phyloP scores from a whole-genome alignment of 2,888 invertebrate species.

The Hermaeophaga mercurialis region DNA sequence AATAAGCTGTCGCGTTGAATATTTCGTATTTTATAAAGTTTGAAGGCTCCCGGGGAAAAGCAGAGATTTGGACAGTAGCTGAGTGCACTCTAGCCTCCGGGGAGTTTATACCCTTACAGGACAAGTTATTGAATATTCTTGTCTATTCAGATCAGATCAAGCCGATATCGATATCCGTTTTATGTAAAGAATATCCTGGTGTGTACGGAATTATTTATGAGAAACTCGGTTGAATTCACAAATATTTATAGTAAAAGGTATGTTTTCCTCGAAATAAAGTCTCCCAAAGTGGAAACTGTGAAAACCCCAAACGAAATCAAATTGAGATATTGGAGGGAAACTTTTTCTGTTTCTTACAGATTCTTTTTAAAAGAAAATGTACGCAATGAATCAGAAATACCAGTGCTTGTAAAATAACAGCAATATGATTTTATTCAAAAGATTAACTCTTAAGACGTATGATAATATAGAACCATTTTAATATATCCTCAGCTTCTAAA shows the following conservation, averaged over 20 bases:
- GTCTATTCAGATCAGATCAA: constrained; percentile 50
- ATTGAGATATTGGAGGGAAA: constrained; percentile 18
- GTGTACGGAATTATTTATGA: constrained; percentile 48
- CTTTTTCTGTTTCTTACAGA: constrained; percentile 2
- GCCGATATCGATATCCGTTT: constrained; percentile 46
- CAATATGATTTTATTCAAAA: too few relatives aligned
- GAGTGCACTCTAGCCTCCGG: constrained; percentile 50
- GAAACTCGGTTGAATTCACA: constrained; percentile 34
- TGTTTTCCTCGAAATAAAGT: constrained; percentile 24
- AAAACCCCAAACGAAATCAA: constrained; percentile 24
- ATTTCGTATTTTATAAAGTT: constrained; percentile 52
- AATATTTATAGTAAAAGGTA: constrained; percentile 35
- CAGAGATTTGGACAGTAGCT: constrained; percentile 56
- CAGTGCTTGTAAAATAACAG: too few relatives aligned
- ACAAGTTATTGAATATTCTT: constrained; percentile 52
- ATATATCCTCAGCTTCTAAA: too few relatives aligned
- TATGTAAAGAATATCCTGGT: constrained; percentile 46
- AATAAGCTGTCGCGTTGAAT: constrained; percentile 50
- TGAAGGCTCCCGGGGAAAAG: constrained; percentile 50
- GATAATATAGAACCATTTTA: too few relatives aligned
- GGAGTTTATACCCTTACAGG: constrained; percentile 48
- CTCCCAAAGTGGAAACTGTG: constrained; percentile 26
- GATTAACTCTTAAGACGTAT: too few relatives aligned
- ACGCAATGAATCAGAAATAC: too few relatives aligned
- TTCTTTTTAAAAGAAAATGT: not conserved